A percentile compares a stretch with the other conserved stretches of the same genome.
phyloP scores from a whole-genome alignment of 1,140 invertebrate species.

The Pseudomyrmex sp. region DNA sequence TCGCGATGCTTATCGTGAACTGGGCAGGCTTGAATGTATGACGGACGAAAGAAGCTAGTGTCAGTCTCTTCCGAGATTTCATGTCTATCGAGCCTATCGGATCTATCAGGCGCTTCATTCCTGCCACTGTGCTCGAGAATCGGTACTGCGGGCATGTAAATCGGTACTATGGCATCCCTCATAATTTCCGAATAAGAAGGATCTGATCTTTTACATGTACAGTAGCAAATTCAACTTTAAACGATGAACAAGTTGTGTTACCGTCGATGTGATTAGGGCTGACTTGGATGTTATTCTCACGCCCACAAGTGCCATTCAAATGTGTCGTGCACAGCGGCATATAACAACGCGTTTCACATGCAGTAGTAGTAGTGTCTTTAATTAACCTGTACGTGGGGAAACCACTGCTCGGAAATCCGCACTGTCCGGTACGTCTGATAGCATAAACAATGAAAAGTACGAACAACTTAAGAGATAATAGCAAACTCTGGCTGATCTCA shows the following conservation, averaged over 20 bases:
- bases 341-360: constrained; percentile 79
- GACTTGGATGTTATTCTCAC: constrained; percentile 75
- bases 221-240: background rate
- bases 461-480: constrained; percentile 62
- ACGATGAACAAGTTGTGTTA: constrained; percentile 69
- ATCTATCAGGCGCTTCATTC: constrained; percentile 64
- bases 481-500: constrained; percentile 34
- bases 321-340: constrained; percentile 73
- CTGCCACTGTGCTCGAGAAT: constrained; percentile 76
- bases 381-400: constrained; percentile 84
- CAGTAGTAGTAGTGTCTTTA: constrained; percentile 80
- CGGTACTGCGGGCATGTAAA: constrained; percentile 73
- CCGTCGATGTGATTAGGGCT: constrained; percentile 67
- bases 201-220: background rate
- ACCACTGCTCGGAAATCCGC: constrained; percentile 80
- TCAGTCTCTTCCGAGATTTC: constrained; percentile 67
- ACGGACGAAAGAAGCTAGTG: constrained; percentile 60
- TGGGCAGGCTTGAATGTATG: constrained; percentile 79
- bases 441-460: constrained; percentile 65
- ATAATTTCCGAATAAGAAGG: background rate
- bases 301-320: constrained; percentile 75
- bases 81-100: constrained; percentile 63
- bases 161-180: constrained; percentile 45
- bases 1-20: constrained; percentile 78
- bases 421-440: constrained; percentile 83